Percentiles rank a stretch among this genome's conserved stretches.
These are phyloP conservation scores for Drosophila vallismaia DNA, from an alignment of 2,888 invertebrate genomes.

Conservation along the genomic window DNA sequence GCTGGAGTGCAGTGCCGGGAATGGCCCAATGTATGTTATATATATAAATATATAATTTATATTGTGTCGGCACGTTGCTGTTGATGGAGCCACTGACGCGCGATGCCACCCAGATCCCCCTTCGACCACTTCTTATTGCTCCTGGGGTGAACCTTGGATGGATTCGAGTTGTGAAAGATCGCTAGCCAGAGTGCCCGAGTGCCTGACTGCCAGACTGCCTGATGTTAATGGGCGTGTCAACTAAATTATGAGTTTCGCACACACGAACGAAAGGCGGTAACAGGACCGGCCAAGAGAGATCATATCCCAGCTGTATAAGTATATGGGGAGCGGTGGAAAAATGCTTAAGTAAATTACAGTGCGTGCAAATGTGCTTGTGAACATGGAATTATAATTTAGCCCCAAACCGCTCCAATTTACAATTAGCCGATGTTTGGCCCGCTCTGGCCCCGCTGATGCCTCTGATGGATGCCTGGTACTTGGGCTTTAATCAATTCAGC, in stretches of 20 bases:
- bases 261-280: conserved; percentile 37
- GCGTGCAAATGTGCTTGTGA: conserved; percentile 81
- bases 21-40: conserved; percentile 58
- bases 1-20: neutral
- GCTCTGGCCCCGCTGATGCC: conserved; percentile 26
- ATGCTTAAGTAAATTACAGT: conserved; percentile 81
- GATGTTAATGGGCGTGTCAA: conserved; percentile 76
- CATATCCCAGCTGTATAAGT: conserved; percentile 46
- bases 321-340: conserved; percentile 66
- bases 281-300: conserved; percentile 21
- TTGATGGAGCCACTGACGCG: conserved; percentile 78
- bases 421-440: conserved; percentile 61
- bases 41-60: conserved; percentile 68
- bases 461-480: conserved; percentile 39
- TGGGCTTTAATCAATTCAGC: conserved; percentile 65
- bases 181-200: conserved; percentile 24
- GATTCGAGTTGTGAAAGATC: conserved; percentile 21
- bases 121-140: neutral
- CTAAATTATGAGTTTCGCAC: conserved; percentile 81
- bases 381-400: conserved; percentile 77
- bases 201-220: conserved; percentile 23
- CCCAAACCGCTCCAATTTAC: conserved; percentile 70
- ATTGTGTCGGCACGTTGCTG: conserved; percentile 77
- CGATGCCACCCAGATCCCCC: conserved; percentile 68
- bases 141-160: conserved; percentile 9